phyloP scores from a whole-genome alignment of 1,140 invertebrate species.

The Drosophila cardini region DNA sequence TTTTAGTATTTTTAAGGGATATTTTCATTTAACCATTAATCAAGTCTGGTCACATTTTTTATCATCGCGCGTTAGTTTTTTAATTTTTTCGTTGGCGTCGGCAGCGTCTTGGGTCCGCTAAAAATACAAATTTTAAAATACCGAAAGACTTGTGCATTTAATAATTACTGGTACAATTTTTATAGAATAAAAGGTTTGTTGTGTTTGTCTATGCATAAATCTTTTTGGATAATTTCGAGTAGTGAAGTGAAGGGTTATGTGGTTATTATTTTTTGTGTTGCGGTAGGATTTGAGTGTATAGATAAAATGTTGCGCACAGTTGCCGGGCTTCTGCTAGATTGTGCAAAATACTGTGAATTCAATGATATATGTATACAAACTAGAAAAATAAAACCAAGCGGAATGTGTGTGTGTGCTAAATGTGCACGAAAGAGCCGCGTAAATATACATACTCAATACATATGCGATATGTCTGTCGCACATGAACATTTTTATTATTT shows the following conservation, averaged over 20 bases:
- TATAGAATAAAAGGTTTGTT: conserved; percentile 38
- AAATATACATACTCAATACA: conserved; percentile 2
- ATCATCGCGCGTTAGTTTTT: conserved; percentile 48
- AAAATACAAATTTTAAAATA: background rate
- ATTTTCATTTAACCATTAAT: background rate
- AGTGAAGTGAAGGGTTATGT: background rate
- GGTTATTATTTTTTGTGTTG: conserved; percentile 34
- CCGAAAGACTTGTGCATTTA: background rate
- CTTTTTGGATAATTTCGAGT: background rate
- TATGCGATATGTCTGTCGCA: background rate
- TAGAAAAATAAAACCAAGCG: background rate
- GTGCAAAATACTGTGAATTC: conserved; percentile 8
- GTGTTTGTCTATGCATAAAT: background rate
- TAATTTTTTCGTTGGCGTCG: conserved; percentile 46
- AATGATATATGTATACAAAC: conserved; percentile 8
- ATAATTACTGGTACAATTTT: background rate
- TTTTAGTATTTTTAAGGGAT: background rate
- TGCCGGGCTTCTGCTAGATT: conserved; percentile 39
- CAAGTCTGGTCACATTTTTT: conserved; percentile 14
- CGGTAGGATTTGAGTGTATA: conserved; percentile 51
- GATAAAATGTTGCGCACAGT: conserved; percentile 43
- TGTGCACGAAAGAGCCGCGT: conserved; percentile 13
- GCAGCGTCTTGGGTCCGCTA: conserved; percentile 13
- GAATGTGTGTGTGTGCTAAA: conserved; percentile 16
- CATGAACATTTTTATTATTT: conserved; percentile 24